Evolutionary conservation across 2,113 vertebrate genomes (phyloP), one percentile per base, ranked within the genome.

Genomic region (Cebus imitator): DNA sequence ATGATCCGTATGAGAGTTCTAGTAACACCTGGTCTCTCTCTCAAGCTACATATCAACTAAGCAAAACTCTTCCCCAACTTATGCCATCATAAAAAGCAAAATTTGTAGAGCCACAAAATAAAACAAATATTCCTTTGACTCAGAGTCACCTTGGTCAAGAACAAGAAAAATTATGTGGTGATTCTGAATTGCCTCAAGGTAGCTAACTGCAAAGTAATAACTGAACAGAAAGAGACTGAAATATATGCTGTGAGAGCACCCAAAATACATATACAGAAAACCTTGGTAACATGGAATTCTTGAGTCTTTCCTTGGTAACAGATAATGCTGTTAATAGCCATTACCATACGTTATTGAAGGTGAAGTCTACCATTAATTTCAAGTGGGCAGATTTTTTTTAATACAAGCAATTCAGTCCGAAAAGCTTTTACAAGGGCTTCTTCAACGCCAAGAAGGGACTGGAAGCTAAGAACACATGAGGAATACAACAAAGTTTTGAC

Each of bases 71-170:
- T 30, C 48, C 43, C 50, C 50, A 27, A 92, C 40, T 76, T 52
- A 48, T 0, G 32, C 55, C 72, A 76, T 52, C 64, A 86, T 66
- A 93, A 80, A 95, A 93, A 43, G 27, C 35, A 72, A 96, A 64
- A 64, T 64, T 91, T 79, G 0, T 64, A 87, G 21, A 92, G 57
- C 35, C 78, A 84, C 30, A 86, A 94, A 90, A 79, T 25, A 80
- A 83, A 95, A 82, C n/a, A 85, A 79, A 72, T 40, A 93, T 72
- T 89, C 66, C 83, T 78, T 57, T 76, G 43, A 12, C n/a, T 78
- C 52, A 66, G 23, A 78, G 55, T 79, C 68, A 90, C 95, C 32
- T 48, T 88, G 70, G 23, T 58, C 10, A 4, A 85, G 32, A 93
- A 96, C 10, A 48, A 30, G 45, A 93, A 92, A 82, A 79, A 79